These are phyloP conservation scores for Micromys minutus DNA, from an alignment of 2,113 vertebrate species.

Conservation along the genomic window DNA sequence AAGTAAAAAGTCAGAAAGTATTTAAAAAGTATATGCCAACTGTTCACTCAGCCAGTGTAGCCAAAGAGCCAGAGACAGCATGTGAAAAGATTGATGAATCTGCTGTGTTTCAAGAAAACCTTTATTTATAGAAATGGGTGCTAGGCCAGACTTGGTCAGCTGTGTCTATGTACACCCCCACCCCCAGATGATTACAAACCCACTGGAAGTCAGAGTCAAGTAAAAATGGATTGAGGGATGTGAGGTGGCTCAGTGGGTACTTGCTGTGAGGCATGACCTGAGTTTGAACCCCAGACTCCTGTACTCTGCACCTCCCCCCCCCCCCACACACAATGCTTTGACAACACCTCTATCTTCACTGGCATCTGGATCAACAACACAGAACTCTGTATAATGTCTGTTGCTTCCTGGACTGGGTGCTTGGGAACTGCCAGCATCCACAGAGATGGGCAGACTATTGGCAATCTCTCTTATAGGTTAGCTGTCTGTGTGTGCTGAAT, in stretches of 20 bases:
- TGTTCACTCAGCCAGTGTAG: neutral
- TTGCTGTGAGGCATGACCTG: neutral
- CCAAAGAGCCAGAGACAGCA: neutral
- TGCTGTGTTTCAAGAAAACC: neutral
- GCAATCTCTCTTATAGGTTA: neutral
- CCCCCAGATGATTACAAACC: neutral
- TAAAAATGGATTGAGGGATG: too few relatives aligned
- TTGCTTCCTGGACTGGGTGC: neutral
- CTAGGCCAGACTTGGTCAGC: neutral
- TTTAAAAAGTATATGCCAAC: neutral
- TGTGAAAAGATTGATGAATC: rapidly evolving
- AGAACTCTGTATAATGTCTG: rapidly evolving
- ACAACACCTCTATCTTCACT: too few relatives aligned
- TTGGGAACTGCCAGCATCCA: neutral
- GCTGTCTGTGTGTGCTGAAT: neutral
- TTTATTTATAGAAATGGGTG: neutral
- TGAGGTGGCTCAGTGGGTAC: neutral
- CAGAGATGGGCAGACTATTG: neutral
- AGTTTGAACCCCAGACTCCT: neutral
- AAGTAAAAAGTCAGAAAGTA: neutral
- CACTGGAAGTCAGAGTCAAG: neutral
- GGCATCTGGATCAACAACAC: neutral
- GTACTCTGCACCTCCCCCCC: neutral
- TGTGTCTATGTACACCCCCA: rapidly evolving
- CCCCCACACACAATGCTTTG: too few relatives aligned